phyloP scores from a whole-genome alignment of 2,113 vertebrate species.

The Ptilonorhynchus violaceus region DNA sequence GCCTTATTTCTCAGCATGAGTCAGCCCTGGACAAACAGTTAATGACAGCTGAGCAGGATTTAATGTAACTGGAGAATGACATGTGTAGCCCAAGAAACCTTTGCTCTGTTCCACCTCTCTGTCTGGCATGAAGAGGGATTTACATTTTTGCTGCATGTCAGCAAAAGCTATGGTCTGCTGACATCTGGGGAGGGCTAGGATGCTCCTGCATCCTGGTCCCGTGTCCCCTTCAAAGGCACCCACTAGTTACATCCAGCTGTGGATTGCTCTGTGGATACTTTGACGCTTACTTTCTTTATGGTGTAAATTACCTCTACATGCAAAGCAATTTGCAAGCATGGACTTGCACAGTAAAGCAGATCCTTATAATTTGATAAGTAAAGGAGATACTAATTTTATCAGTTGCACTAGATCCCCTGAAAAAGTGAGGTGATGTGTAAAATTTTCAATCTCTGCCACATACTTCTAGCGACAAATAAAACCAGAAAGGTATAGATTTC shows the following conservation, averaged over 20 bases:
- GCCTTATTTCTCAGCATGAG: not conserved
- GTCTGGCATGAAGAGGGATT: not conserved
- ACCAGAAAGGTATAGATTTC: not conserved
- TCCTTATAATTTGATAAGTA: not conserved
- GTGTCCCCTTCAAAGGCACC: not conserved
- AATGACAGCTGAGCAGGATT: conserved; percentile 12
- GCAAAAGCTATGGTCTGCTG: not conserved
- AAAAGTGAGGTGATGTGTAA: not conserved
- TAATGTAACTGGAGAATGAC: not conserved
- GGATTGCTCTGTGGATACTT: not conserved
- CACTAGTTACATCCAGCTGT: not conserved
- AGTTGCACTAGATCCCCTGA: not conserved
- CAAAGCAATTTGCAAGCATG: not conserved
- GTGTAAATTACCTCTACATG: not conserved
- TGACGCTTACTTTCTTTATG: not conserved
- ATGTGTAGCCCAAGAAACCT: not conserved
- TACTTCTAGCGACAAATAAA: not conserved
- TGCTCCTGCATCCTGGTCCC: not conserved
- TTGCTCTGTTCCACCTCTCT: not conserved
- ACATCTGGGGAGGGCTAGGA: not conserved
- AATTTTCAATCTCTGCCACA: not conserved
- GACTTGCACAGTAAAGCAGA: not conserved
- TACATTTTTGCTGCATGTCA: not conserved
- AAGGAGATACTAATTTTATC: not conserved
- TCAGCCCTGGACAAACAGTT: not conserved